Base-by-base conservation (phyloP, 2,888 invertebrate species). In the Nesidiocoris tenuis region DNA sequence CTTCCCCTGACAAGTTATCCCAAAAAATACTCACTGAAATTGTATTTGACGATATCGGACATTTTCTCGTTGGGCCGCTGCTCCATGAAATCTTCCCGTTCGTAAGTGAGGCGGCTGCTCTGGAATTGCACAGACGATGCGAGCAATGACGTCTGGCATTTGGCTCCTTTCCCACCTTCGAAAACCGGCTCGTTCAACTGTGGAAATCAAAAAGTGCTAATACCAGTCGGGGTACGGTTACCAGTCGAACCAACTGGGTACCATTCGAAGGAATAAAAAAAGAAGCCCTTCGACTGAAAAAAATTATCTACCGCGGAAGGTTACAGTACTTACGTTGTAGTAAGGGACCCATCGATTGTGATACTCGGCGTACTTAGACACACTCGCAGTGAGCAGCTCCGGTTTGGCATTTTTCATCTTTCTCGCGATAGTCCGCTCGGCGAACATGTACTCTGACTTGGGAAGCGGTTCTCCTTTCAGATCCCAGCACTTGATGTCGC, bases 321-420 rank as follows among this genome's bases (percentile, higher is more conserved):
- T n/a, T n/a, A n/a, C n/a, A n/a, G n/a, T n/a, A 63, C 67, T 76
- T 76, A 80, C 80, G 59, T 71, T 80, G 64, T 79, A 80, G 19
- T 77, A 78, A 21, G 82, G 82, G 57, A 79, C 78, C 74, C 82
- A 81, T 1, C 83, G 87, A 86, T 80, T 85, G 84, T 83, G 76
- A 80, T 81, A 68, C 54, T 77, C 77, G 12, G 74, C 23, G 2
- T 77, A 78, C 55, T 77, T 77, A 9, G 80, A 79, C 17, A 59
- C 24, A 0, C 39, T 61, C 22, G 57, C 7, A 3, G 21, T 55
- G n/a, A 77, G 70, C 19, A 25, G 1, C 39, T 59, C 55, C 9
- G 78, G 78, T n/a, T 63, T 63, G 59, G 66, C 61, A 64, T 75
- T 75, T 19, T 76, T 39, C 1, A 39, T 25, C 39, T 3, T 75